Conservation (phyloP, 1,140 invertebrate genomes). For the Drosophila melanica region DNA sequence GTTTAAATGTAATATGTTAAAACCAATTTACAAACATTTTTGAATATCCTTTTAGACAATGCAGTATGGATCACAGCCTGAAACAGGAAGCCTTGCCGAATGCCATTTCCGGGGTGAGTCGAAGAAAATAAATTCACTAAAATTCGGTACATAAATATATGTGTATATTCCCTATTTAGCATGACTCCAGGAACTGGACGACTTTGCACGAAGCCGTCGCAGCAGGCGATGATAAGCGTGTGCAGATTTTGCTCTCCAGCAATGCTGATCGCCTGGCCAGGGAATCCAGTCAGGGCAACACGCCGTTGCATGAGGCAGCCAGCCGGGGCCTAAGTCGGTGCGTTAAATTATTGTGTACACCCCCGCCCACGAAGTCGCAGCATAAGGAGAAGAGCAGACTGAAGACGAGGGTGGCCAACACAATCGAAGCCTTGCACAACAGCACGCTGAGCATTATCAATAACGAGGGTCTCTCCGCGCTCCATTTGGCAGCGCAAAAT, state of each 20-base stretch:
- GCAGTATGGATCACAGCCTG: conserved; percentile 71
- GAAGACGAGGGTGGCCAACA: conserved; percentile 50
- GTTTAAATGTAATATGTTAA: background rate
- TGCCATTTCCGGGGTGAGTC: conserved; percentile 69
- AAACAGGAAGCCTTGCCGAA: conserved; percentile 77
- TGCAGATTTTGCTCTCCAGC: conserved; percentile 65
- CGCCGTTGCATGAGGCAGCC: conserved; percentile 95
- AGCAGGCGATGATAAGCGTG: conserved; percentile 69
- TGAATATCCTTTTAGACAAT: conserved; percentile 51
- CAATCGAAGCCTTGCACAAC: conserved; percentile 86
- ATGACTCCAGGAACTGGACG: conserved; percentile 67
- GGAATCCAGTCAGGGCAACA: conserved; percentile 91
- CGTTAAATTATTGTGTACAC: conserved; percentile 89
- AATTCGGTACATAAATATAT: background rate
- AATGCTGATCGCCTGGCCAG: conserved; percentile 62
- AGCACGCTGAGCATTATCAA: conserved; percentile 91
- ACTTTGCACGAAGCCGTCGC: conserved; percentile 73
- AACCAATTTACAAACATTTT: background rate
- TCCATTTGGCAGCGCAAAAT: conserved; percentile 97
- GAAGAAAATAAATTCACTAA: background rate
- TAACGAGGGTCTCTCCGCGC: conserved; percentile 94
- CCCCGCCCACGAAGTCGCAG: conserved; percentile 50
- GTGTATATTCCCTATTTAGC: conserved; percentile 32
- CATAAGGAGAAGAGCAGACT: conserved; percentile 53
- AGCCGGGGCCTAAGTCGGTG: conserved; percentile 97